A percentile compares a stretch with the other conserved stretches of the same genome.
These are phyloP conservation scores for Echinometra lucunter DNA, from an alignment of 53 echinoderm and acorn worm genomes.

Conservation along the genomic window DNA sequence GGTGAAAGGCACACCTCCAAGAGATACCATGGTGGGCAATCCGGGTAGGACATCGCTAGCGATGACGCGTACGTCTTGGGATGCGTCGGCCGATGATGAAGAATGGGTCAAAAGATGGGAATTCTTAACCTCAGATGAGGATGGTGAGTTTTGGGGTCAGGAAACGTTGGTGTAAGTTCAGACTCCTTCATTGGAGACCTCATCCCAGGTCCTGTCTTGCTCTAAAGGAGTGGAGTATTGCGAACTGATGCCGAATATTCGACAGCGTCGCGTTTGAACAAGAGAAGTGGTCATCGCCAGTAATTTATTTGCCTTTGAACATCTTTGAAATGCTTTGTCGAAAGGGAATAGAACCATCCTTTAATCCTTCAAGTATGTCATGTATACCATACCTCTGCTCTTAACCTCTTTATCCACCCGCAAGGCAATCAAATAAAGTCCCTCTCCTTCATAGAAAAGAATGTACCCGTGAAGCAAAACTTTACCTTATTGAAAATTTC, in stretches of 20 bases:
- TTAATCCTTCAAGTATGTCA: not conserved
- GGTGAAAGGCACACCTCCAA: slow-evolving; percentile 6
- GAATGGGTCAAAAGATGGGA: slow-evolving; percentile 70
- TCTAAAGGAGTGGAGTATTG: not conserved
- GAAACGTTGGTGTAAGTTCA: slow-evolving; percentile 64
- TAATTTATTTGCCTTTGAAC: not conserved
- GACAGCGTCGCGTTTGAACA: not conserved
- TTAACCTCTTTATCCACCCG: not conserved
- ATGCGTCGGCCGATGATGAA: slow-evolving; percentile 67
- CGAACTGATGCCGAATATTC: not conserved
- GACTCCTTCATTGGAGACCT: not conserved
- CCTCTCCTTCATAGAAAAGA: not conserved
- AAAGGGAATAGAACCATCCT: not conserved
- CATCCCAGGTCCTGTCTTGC: not conserved
- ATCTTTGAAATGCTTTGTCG: not conserved
- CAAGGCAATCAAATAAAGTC: not conserved
- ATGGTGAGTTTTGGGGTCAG: slow-evolving; percentile 69
- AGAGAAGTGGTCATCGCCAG: not conserved
- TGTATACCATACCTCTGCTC: not conserved
- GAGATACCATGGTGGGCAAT: slow-evolving; percentile 10
- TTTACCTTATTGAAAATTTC: not conserved
- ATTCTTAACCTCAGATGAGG: slow-evolving; percentile 65
- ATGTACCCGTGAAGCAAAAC: not conserved
- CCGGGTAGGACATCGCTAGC: slow-evolving; percentile 38
- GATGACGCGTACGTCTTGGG: slow-evolving; percentile 66